Conservation (phyloP, 2,113 vertebrate genomes). For the Archilochus colubris region DNA sequence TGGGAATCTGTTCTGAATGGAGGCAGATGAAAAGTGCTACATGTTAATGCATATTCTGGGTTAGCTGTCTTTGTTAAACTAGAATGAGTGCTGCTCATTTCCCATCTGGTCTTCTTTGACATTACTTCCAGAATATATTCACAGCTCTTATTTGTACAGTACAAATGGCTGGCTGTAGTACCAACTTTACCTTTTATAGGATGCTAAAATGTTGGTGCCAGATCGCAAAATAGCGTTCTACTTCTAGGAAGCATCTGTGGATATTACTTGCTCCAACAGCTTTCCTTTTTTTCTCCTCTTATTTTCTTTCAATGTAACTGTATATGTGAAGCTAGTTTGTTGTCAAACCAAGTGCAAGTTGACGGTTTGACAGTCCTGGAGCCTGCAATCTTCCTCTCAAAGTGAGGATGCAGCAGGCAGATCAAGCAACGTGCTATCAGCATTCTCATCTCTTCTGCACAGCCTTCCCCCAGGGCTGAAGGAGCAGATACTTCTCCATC, state of each 20-base stretch:
- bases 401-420: background rate
- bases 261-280: slow-evolving; percentile 49
- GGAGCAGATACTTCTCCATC: slow-evolving; percentile 42
- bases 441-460: slow-evolving; percentile 29
- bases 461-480: slow-evolving; percentile 3
- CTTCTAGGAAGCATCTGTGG: slow-evolving; percentile 67
- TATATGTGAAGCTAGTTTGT: slow-evolving; percentile 57
- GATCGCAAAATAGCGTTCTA: slow-evolving; percentile 44
- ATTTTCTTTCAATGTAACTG: slow-evolving; percentile 58
- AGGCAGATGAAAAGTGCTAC: slow-evolving; percentile 64
- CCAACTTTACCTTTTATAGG: slow-evolving; percentile 71
- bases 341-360: slow-evolving; percentile 65
- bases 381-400: background rate
- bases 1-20: slow-evolving; percentile 63
- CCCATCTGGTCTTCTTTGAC: slow-evolving; percentile 73
- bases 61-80: slow-evolving; percentile 72
- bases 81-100: slow-evolving; percentile 72
- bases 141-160: slow-evolving; percentile 68
- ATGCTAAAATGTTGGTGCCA: slow-evolving; percentile 61
- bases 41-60: slow-evolving; percentile 65
- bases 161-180: slow-evolving; percentile 71
- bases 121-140: slow-evolving; percentile 73
- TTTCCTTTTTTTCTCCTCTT: slow-evolving; percentile 49
- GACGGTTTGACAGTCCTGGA: slow-evolving; percentile 48
- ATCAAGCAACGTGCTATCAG: slow-evolving; percentile 16